Base-by-base conservation (phyloP, 2,797 vertebrate genomes). In the Enteromius viviparus region DNA sequence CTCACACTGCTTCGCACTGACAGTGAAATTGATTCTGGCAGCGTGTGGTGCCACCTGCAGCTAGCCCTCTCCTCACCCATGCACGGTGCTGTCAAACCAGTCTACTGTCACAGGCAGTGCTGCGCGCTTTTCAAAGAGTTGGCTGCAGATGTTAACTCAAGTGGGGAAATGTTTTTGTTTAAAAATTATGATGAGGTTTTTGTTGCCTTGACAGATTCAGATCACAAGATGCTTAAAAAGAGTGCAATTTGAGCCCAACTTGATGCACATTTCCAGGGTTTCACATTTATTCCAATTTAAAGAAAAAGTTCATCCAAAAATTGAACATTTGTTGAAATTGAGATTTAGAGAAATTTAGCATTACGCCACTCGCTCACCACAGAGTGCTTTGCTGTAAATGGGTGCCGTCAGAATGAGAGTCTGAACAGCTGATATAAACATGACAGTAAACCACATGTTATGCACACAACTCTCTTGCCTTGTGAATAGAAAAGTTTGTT, bases 11-110 rank as follows among this genome's bases (percentile, higher is more conserved):
- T 77, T 77, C 14, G 12, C 47, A 71, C 32, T 66, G 37, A 45
- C 64, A 81, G 82, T 76, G 78, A 80, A 76, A 76, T 79, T 87
- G 74, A 71, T 81, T 78, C 65, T 76, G 85, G 85, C 77, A 81
- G 21, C 0, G 17, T 7, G 23, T 66, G 2, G 53, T n/a, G 47
- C 80, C 83, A 85, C 85, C 84, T 85, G 80, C 83, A 69, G 83
- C 34, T 65, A 76, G 53, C 14, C 71, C 74, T 78, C 53, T 71
- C 45, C 66, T 78, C 74, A 70, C 37, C 84, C 78, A 72, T 64
- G 42, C 17, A 34, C 64, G 23, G 6, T 34, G 64, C 77, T 80
- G 70, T 75, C 70, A 75, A 65, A 76, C 51, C 53, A 80, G 32
- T 78, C 70, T 47, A 47, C 80, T 37, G 42, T 74, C 80, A 76